Conservation (phyloP, 2,888 invertebrate genomes). For the Metalampra italica region DNA sequence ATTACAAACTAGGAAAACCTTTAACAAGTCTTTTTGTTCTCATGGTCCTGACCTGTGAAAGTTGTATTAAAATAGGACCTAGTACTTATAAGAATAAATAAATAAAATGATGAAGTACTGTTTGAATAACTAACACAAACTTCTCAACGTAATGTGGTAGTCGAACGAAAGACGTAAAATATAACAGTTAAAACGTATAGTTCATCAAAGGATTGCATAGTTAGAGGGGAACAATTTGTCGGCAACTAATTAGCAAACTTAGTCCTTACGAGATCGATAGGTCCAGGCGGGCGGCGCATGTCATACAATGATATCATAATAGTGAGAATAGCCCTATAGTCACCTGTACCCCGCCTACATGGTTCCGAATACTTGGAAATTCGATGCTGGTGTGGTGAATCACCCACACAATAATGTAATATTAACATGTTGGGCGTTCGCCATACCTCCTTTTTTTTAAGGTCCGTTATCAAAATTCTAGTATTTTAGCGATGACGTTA, state of each 20-base stretch:
- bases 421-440: neutral
- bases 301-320: slow-evolving; percentile 28
- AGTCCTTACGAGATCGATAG: slow-evolving; percentile 31
- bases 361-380: slow-evolving; percentile 28
- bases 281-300: slow-evolving; percentile 21
- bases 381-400: slow-evolving; percentile 8
- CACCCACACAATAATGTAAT: neutral
- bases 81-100: no score
- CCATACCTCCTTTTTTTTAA: neutral
- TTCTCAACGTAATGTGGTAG: no score
- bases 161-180: neutral
- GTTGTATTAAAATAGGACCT: no score
- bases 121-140: no score
- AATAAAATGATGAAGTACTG: no score
- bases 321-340: slow-evolving; percentile 17
- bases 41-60: no score
- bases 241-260: slow-evolving; percentile 30
- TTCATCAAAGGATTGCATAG: slow-evolving; percentile 1
- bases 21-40: no score
- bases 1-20: no score
- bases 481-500: no score
- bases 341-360: slow-evolving; percentile 54
- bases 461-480: neutral
- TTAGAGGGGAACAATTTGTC: slow-evolving; percentile 16
- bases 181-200: neutral